Base-by-base conservation (phyloP, 1,140 invertebrate genomes). In the Vanessa atalanta region DNA sequence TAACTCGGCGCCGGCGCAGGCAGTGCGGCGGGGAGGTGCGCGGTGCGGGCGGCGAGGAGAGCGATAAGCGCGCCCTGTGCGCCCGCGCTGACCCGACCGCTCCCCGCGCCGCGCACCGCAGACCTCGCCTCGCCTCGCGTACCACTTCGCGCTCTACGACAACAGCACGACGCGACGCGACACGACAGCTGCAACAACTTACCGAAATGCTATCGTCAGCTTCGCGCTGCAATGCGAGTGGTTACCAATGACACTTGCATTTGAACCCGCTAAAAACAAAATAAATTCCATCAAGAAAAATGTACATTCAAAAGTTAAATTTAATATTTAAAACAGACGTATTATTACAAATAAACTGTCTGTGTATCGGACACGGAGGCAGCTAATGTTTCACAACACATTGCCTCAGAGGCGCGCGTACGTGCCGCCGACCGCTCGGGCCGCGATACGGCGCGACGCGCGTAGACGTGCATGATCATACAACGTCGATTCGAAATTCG, bases 31-130 rank as follows among this genome's bases (percentile, higher is more conserved):
- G 5, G 53, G 51, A 13, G 26, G 57, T 14, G 50, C 26, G 65
- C 20, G 72, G 16, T 26, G 70, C 70, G 26, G 69, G 60, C 55
- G 50, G 72, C 31, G 66, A 13, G 47, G 57, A 15, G 31, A 74
- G 81, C 79, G 81, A 83, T 80, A 83, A 80, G 77, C 76, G 72
- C 77, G 77, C 81, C 75, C 77, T 68, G 78, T 73, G 79, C 64
- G 74, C 72, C 63, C 60, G 70, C 70, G 72, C 64, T 65, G 70
- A 70, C 77, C 73, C 66, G 55, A 23, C 53, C 20, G 60, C 50
- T 60, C 43, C 15, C 61, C 43, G 60, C 16, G 61, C 14, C 69
- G 61, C 48, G n/a, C 53, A 9, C 37, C 37, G 37, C 37, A 9
- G 0, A 5, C 53, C 23, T 55, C 51, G 61, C 53, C 66, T 43